A percentile compares a stretch with the other conserved stretches of the same genome.
These are phyloP conservation scores for Apotomis capreana DNA, from an alignment of 2,888 invertebrate genomes.

Conservation along the genomic window DNA sequence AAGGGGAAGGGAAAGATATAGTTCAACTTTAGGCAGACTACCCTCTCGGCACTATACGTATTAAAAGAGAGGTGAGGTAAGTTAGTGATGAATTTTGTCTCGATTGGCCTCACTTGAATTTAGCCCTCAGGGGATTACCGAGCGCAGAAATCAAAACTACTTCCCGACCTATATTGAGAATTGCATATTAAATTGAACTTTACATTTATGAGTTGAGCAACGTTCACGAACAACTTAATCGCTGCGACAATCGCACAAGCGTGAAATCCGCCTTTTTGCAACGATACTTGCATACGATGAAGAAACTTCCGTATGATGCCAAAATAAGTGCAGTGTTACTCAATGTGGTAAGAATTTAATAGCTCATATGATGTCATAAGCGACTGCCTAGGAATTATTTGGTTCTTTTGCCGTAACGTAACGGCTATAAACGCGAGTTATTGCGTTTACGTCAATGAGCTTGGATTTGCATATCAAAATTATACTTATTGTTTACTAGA, in stretches of 20 bases:
- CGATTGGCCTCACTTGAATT: not conserved
- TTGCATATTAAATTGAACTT: constrained; percentile 12
- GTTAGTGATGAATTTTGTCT: too few relatives aligned
- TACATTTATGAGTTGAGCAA: constrained; percentile 23
- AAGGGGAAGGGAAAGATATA: too few relatives aligned
- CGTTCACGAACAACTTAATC: constrained; percentile 27
- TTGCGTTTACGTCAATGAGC: constrained; percentile 30
- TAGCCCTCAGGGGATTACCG: constrained; percentile 9
- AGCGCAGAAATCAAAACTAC: constrained; percentile 13
- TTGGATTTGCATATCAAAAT: constrained; percentile 36
- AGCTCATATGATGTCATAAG: constrained; percentile 22
- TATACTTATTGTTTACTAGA: constrained; percentile 18
- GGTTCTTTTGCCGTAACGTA: constrained; percentile 36
- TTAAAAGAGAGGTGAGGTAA: too few relatives aligned
- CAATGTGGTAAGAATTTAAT: constrained; percentile 30
- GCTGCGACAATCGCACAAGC: constrained; percentile 34
- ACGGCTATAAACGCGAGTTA: constrained; percentile 30
- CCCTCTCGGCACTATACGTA: too few relatives aligned
- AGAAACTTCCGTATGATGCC: constrained; percentile 39
- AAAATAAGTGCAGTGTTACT: constrained; percentile 41
- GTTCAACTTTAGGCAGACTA: too few relatives aligned
- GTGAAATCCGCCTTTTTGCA: constrained; percentile 39
- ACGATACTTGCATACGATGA: constrained; percentile 36
- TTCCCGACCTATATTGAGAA: constrained; percentile 12
- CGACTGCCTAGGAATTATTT: constrained; percentile 35